Percentiles rank a stretch among this genome's conserved stretches.
Conservation (phyloP, 2,113 vertebrate genomes). For the Brevimyrus niger region DNA sequence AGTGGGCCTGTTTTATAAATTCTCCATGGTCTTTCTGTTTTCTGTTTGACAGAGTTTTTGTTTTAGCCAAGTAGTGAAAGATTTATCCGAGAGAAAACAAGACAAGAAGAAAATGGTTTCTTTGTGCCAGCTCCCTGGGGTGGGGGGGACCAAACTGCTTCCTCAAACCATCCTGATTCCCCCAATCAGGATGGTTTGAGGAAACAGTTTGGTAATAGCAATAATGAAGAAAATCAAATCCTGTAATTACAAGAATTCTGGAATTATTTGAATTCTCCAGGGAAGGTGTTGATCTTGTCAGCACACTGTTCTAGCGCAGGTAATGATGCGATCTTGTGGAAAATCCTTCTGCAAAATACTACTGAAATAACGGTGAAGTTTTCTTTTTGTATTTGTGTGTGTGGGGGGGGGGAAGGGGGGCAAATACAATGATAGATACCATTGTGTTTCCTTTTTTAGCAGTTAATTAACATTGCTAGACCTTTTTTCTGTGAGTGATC, state of each 20-base stretch:
- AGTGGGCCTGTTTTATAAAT: background rate
- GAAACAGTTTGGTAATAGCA: background rate
- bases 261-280: background rate
- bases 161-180: too few species aligned
- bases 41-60: background rate
- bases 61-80: constrained; percentile 9
- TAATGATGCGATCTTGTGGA: background rate
- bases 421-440: background rate
- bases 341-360: background rate
- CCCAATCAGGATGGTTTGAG: background rate
- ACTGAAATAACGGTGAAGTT: background rate
- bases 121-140: background rate
- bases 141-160: background rate
- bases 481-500: background rate
- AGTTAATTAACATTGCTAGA: background rate
- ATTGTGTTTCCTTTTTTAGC: background rate
- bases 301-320: background rate
- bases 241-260: background rate
- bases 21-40: constrained; percentile 14
- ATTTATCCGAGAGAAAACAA: constrained; percentile 10
- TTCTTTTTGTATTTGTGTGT: background rate
- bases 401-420: background rate
- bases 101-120: constrained; percentile 3
- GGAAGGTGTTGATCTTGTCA: background rate
- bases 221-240: background rate